phyloP scores from a whole-genome alignment of 2,888 invertebrate species.

The Amblyteles armatorius region DNA sequence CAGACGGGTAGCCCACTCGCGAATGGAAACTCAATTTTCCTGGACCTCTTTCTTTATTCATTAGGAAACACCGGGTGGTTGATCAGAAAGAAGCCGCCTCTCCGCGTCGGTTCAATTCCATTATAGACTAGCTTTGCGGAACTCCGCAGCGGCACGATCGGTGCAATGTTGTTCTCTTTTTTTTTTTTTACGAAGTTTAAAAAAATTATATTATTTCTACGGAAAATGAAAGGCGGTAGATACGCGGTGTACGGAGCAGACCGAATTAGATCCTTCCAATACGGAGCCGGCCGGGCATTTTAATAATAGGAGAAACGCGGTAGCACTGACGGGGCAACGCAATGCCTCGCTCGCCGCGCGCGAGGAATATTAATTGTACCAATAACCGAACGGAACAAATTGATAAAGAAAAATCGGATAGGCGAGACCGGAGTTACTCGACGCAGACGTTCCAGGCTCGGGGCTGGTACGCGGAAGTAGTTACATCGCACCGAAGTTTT shows the following conservation, averaged over 20 bases:
- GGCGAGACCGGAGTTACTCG: no score
- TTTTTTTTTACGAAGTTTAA: slow-evolving; percentile 5
- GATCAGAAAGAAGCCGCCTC: neutral
- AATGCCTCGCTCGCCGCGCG: neutral
- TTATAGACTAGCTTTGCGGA: neutral
- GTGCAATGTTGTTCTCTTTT: slow-evolving; percentile 6
- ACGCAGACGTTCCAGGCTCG: no score
- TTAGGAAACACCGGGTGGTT: neutral
- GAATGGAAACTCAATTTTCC: slow-evolving; percentile 32
- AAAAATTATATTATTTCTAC: neutral
- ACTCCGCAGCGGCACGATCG: neutral
- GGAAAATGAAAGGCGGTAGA: neutral
- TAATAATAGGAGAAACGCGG: neutral
- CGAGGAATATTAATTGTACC: neutral
- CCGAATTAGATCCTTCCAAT: neutral
- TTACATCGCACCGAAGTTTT: neutral
- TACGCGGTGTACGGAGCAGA: neutral
- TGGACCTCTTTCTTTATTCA: slow-evolving; percentile 5
- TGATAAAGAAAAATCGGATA: neutral
- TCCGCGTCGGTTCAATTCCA: neutral
- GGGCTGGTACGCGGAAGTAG: neutral
- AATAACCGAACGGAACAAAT: neutral
- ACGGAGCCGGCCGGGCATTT: neutral
- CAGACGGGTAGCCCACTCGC: neutral
- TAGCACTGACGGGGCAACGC: neutral